Conservation (phyloP, 2,888 invertebrate species). For the Thyatira batis region DNA sequence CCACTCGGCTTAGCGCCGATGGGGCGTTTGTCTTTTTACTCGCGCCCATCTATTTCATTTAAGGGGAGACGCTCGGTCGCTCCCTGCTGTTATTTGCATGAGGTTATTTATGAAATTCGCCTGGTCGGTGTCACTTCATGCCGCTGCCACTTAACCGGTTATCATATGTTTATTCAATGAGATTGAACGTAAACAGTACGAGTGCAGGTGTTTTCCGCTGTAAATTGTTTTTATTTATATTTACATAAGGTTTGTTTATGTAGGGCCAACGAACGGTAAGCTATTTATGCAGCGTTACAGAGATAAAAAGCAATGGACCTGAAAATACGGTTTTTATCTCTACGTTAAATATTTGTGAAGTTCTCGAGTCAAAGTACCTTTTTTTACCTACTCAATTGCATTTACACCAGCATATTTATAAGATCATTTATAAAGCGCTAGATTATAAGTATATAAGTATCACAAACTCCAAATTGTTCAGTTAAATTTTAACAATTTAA, state of each 20-base stretch:
- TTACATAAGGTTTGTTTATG: background rate
- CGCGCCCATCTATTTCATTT: constrained; percentile 21
- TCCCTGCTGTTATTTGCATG: constrained; percentile 45
- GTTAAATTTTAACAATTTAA: background rate
- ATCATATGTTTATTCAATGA: constrained; percentile 44
- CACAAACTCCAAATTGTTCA: background rate
- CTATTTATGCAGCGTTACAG: background rate
- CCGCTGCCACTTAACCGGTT: constrained; percentile 40
- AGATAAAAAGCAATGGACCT: background rate
- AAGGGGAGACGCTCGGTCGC: constrained; percentile 41
- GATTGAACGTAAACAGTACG: constrained; percentile 41
- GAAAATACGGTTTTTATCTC: background rate
- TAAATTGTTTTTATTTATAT: constrained; percentile 10
- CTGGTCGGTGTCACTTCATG: constrained; percentile 34
- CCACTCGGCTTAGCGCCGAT: constrained; percentile 18
- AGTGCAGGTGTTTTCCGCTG: constrained; percentile 30
- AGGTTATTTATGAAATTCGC: constrained; percentile 52
- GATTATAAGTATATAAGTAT: background rate
- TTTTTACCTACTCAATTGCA: background rate
- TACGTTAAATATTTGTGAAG: background rate
- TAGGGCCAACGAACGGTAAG: background rate
- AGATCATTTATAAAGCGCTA: background rate
- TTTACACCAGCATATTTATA: background rate
- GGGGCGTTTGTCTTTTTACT: constrained; percentile 2
- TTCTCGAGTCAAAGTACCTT: background rate